These are phyloP conservation scores for Falcunculus frontatus DNA, from an alignment of 2,113 vertebrate genomes.

Conservation along the genomic window DNA sequence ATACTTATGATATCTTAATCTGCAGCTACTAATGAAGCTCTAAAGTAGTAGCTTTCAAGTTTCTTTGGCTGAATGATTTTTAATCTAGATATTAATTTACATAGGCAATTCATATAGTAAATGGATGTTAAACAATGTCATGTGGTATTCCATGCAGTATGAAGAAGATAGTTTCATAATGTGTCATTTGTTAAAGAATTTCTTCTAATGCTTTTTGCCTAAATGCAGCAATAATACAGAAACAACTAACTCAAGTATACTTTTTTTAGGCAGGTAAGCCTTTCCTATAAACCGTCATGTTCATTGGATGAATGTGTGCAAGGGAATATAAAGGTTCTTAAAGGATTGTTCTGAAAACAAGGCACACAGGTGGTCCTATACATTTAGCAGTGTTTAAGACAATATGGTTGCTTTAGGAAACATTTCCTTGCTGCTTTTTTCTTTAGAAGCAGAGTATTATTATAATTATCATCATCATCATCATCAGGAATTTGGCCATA, in stretches of 20 bases:
- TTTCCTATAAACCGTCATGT: neutral
- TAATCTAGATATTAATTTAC: neutral
- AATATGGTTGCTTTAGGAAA: neutral
- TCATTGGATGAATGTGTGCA: neutral
- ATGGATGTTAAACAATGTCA: neutral
- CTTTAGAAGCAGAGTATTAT: neutral
- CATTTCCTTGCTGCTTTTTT: neutral
- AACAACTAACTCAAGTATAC: neutral
- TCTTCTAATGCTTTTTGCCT: neutral
- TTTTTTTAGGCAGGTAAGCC: neutral
- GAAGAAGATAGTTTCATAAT: neutral
- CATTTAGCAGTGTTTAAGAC: neutral
- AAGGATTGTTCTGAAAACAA: neutral
- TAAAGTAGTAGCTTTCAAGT: neutral
- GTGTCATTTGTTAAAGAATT: neutral
- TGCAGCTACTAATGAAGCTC: slow-evolving; percentile 16
- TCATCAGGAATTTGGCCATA: neutral
- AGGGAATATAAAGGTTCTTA: neutral
- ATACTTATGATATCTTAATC: neutral
- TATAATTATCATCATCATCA: neutral
- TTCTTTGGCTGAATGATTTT: neutral
- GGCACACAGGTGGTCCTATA: neutral
- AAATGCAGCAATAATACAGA: neutral
- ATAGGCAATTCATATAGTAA: neutral
- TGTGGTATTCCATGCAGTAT: neutral